A percentile compares a stretch with the other conserved stretches of the same genome.
Evolutionary conservation across 2,113 vertebrate genomes (phyloP).

Genomic region (Grantiella picta): DNA sequence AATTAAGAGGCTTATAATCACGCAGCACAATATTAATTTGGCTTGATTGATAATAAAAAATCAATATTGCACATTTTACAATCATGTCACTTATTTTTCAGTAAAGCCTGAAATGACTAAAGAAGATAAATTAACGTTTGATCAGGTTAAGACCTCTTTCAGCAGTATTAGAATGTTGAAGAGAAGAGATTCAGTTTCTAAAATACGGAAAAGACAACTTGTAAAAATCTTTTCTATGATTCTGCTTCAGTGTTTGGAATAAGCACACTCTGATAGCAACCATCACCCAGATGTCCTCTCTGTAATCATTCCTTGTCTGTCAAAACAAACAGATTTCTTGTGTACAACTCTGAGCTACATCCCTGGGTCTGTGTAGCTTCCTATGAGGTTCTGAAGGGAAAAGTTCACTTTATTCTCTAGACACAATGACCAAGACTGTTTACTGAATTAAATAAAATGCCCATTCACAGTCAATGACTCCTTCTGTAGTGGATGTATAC

Average conservation of each 20-base stretch:
- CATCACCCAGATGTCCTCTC: not conserved
- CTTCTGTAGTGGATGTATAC: not conserved
- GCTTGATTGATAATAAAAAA: not conserved
- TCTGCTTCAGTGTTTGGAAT: not conserved
- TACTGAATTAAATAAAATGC: not conserved
- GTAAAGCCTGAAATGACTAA: not conserved
- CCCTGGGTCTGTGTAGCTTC: not conserved
- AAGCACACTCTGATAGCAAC: not conserved
- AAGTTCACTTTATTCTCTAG: not conserved
- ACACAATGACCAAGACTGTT: not conserved
- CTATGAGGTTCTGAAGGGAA: not conserved
- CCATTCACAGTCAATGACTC: not conserved
- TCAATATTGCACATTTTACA: not conserved
- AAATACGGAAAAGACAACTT: not conserved
- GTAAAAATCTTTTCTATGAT: not conserved
- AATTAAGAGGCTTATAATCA: not conserved
- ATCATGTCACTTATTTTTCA: not conserved
- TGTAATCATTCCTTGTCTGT: not conserved
- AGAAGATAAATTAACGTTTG: not conserved
- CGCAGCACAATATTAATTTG: not conserved
- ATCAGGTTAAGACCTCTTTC: not conserved
- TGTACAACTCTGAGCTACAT: not conserved
- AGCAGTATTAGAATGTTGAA: not conserved
- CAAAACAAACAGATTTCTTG: not conserved
- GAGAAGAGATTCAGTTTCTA: not conserved